Base-by-base conservation (phyloP, 2,113 vertebrate species). In the Nestor notabilis region DNA sequence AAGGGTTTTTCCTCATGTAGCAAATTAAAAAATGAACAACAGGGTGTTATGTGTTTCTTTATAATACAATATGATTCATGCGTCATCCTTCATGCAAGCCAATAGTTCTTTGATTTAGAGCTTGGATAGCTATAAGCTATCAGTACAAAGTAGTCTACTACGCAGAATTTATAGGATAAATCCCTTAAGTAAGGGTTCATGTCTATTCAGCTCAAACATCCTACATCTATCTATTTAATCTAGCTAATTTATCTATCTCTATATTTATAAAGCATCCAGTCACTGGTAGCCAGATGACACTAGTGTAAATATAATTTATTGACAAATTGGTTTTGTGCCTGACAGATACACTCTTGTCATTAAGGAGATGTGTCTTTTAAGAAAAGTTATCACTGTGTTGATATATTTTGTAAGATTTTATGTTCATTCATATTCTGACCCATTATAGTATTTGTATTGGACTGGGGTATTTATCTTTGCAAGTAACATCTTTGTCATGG, bases 161-260 rank as follows among this genome's bases (percentile, higher is more conserved):
- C 31, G 81, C 44, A 71, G 89, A 96, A 95, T 94, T 97, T 94
- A 91, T 81, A 96, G 89, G 50, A 90, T 93, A 95, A 93, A 94
- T 35, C 81, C 88, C 60, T 96, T 96, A 96, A 97, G 90, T 92
- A 96, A 96, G 66, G 39, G 79, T 91, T 96, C 87, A 64, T 37
- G 29, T 29, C 37, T 77, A 55, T 85, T 81, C 66, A 95, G 64
- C 43, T 41, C 71, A 89, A 86, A 79, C 29, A 91, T 95, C 71
- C 71, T 77, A 55, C 60, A 94, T 90, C 46, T 77, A 93, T 83
- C 87, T 95, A 52, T 82, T 94, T 95, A 91, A 96, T 95, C 90
- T 77, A 85, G 58, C 53, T 93, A 92, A 94, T 97, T 92, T 90
- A 89, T 94, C 78, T 80, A 53, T 60, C 82, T 83, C 13, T 60